Percentiles rank a stretch among this genome's conserved stretches.
These are phyloP conservation scores for Theocolax elegans DNA, from an alignment of 1,140 invertebrate genomes.

Conservation along the genomic window DNA sequence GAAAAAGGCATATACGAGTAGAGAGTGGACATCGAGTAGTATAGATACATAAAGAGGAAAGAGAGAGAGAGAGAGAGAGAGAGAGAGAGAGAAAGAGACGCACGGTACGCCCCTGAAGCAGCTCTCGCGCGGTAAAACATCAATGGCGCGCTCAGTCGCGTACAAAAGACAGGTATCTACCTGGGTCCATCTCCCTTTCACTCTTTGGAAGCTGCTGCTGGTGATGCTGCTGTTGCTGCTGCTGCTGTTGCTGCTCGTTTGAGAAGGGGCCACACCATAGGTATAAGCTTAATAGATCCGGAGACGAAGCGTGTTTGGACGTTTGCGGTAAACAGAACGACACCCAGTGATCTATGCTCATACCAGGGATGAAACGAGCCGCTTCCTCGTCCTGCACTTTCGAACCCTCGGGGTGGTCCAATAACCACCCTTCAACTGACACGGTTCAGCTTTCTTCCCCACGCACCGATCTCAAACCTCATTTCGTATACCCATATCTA, in stretches of 20 bases:
- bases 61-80: neutral
- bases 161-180: constrained; percentile 45
- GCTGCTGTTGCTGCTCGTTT: constrained; percentile 40
- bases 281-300: constrained; percentile 58
- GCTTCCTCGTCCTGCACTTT: constrained; percentile 44
- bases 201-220: constrained; percentile 41
- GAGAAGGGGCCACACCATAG: neutral
- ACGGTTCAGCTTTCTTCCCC: no score
- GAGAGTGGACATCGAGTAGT: neutral
- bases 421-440: constrained; percentile 44
- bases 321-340: constrained; percentile 47
- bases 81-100: constrained; percentile 7
- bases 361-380: constrained; percentile 60
- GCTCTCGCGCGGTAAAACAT: constrained; percentile 60
- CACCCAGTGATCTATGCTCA: constrained; percentile 64
- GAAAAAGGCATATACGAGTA: no score
- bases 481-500: no score
- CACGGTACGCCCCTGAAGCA: constrained; percentile 44
- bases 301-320: constrained; percentile 53
- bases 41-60: neutral
- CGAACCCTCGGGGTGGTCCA: constrained; percentile 49
- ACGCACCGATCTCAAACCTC: no score
- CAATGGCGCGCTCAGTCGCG: constrained; percentile 52
- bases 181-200: constrained; percentile 46
- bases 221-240: neutral